Base-by-base conservation (phyloP, 2,888 invertebrate species). In the Acronicta alni region DNA sequence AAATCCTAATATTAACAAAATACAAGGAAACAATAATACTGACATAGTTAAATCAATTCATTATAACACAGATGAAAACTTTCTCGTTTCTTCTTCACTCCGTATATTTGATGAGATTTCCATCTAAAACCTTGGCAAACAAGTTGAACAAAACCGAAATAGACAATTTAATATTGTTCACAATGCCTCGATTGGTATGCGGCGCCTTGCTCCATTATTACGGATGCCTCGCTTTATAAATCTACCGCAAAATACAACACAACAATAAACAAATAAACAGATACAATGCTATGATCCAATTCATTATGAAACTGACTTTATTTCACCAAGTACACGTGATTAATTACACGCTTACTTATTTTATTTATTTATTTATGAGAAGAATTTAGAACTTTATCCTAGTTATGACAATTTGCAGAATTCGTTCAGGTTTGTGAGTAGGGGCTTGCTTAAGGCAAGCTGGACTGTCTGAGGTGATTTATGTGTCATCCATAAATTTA, bases 301-400 rank as follows among this genome's bases (percentile, higher is more conserved):
- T 46, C 55, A 30, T 37, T 35, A 52, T 49, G 37, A 37, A 58
- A 45, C 30, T 51, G 23, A 57, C 42, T 65, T 48, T 54, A 66
- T 62, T 42, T 12, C 30, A 60, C 51, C 60, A 57, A 60, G 23
- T 54, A 48, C 55, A 54, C 51, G n/a, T 57, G 47, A 64, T 57
- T 58, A 61, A 65, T n/a, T n/a, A n/a, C n/a, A n/a, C n/a, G n/a
- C n/a, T n/a, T n/a, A n/a, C n/a, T n/a, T n/a, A n/a, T n/a, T n/a
- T n/a, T n/a, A n/a, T n/a, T n/a, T n/a, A n/a, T n/a, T n/a, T n/a
- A n/a, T n/a, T n/a, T n/a, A n/a, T n/a, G n/a, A 23, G 7, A 4
- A 23, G 7, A 23, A 1, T n/a, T n/a, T n/a, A n/a, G n/a, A n/a
- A 10, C 12, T 3, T 26, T 10, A 26, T 26, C 10, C 26, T 12